These are phyloP conservation scores for Hydropsyche betteni DNA, from an alignment of 2,888 invertebrate genomes.

Conservation along the genomic window DNA sequence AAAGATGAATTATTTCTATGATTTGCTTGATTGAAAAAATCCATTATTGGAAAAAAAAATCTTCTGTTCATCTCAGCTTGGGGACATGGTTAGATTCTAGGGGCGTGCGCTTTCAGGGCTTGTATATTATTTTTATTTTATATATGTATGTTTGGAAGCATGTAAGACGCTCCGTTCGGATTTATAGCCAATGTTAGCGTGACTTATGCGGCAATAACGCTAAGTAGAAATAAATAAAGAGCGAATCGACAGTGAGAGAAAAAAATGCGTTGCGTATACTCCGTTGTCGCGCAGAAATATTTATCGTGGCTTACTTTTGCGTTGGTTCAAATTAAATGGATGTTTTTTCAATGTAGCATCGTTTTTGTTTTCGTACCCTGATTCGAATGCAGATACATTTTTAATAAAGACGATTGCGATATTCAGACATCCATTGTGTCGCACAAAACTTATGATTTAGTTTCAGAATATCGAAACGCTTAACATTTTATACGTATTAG, in stretches of 20 bases:
- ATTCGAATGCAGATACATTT: no score
- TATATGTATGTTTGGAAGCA: background rate
- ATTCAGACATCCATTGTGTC: no score
- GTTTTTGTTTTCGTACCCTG: no score
- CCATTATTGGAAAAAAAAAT: constrained; percentile 24
- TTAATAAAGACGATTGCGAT: no score
- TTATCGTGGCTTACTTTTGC: constrained; percentile 2
- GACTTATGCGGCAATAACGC: constrained; percentile 45
- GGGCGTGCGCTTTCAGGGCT: background rate
- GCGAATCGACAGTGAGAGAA: constrained; percentile 19
- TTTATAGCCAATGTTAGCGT: constrained; percentile 40
- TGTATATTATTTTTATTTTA: no score
- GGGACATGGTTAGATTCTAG: constrained; percentile 28
- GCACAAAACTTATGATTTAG: no score
- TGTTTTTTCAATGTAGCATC: no score
- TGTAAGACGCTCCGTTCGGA: constrained; percentile 1
- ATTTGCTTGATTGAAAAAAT: no score
- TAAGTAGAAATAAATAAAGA: constrained; percentile 41
- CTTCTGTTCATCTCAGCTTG: constrained; percentile 49
- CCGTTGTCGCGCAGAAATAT: background rate
- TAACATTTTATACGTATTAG: no score
- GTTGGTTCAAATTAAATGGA: no score
- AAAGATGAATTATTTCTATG: no score
- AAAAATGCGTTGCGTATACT: background rate
- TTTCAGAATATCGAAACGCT: no score